These are phyloP conservation scores for Sphecodes monilicornis DNA, from an alignment of 2,888 invertebrate genomes.

Conservation along the genomic window DNA sequence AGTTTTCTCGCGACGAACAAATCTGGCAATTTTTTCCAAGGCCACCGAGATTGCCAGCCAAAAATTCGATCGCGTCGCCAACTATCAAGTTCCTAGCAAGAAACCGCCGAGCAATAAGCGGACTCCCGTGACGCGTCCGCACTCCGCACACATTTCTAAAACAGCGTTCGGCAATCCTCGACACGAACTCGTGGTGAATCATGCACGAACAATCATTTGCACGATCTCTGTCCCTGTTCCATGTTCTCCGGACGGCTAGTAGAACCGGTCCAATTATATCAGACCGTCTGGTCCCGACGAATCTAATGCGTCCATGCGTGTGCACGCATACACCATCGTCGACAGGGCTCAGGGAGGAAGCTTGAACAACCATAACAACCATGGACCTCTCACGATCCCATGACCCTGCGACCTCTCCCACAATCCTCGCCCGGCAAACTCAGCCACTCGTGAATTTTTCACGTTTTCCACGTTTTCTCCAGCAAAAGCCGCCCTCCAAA, in stretches of 20 bases:
- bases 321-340: constrained; percentile 19
- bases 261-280: constrained; percentile 81
- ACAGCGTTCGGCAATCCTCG: not conserved
- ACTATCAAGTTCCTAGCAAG: not conserved
- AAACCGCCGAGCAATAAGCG: constrained; percentile 3
- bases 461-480: constrained; percentile 7
- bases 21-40: not conserved
- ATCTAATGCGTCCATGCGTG: constrained; percentile 6
- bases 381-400: constrained; percentile 27
- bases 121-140: not conserved
- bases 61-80: not conserved
- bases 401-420: constrained; percentile 20
- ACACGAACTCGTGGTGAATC: not conserved
- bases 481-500: constrained; percentile 1
- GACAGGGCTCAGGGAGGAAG: not conserved
- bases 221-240: constrained; percentile 48
- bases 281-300: constrained; percentile 66
- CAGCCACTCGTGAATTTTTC: constrained; percentile 21
- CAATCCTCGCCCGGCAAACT: constrained; percentile 7
- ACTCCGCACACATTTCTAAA: not conserved
- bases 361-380: not conserved
- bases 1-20: not conserved
- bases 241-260: constrained; percentile 75
- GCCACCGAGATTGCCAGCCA: not conserved
- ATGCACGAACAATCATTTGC: constrained; percentile 63